phyloP scores from a whole-genome alignment of 2,888 invertebrate genomes.

The Cotesia congregata region DNA sequence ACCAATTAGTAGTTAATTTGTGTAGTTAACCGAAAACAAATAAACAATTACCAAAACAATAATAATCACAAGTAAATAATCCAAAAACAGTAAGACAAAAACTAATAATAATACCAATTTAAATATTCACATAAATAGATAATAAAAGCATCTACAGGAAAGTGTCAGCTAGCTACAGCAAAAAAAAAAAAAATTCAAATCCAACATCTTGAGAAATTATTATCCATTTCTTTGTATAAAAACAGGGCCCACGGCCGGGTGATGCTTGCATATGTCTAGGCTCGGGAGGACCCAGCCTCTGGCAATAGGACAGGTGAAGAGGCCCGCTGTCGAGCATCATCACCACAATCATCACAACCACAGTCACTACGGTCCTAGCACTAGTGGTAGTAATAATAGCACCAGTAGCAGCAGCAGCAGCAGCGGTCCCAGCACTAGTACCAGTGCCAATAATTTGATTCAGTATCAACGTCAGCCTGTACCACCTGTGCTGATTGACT shows the following conservation, averaged over 20 bases:
- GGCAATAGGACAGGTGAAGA: slow-evolving; percentile 63
- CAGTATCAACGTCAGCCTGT: slow-evolving; percentile 33
- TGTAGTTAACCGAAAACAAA: not conserved
- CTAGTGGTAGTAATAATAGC: slow-evolving; percentile 17
- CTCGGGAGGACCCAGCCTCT: slow-evolving; percentile 75
- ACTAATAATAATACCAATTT: no score
- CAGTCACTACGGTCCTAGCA: slow-evolving; percentile 30
- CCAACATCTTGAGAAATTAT: not conserved
- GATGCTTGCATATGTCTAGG: slow-evolving; percentile 82
- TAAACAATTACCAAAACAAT: not conserved
- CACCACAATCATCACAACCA: slow-evolving; percentile 25
- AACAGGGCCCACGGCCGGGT: slow-evolving; percentile 68
- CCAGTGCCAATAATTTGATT: slow-evolving; percentile 1
- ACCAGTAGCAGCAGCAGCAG: not conserved
- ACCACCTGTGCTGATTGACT: slow-evolving; percentile 31
- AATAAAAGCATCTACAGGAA: not conserved
- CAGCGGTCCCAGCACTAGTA: not conserved
- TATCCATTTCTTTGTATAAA: not conserved
- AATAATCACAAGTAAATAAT: no score
- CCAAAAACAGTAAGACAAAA: no score
- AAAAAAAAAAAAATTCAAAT: not conserved
- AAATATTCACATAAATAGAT: not conserved
- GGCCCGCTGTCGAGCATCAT: slow-evolving; percentile 52
- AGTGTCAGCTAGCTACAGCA: not conserved
- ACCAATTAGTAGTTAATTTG: not conserved